phyloP scores from a whole-genome alignment of 1,140 invertebrate species.

The Drosophila ercepeae region DNA sequence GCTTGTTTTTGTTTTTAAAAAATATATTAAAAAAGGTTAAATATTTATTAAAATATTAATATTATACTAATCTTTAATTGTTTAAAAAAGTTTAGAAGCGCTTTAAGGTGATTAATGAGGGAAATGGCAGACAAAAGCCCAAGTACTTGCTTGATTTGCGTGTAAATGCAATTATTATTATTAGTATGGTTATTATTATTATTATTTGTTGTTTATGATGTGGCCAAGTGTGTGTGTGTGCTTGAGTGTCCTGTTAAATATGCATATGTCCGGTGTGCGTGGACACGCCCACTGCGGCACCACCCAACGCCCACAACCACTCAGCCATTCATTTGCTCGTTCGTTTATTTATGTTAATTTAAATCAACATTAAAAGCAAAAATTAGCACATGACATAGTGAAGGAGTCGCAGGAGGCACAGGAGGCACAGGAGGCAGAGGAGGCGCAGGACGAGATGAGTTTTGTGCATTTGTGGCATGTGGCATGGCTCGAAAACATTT shows the following conservation, averaged over 20 bases:
- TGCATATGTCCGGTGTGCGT: slow-evolving; percentile 44
- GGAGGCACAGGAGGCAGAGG: neutral
- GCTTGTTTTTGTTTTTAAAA: neutral
- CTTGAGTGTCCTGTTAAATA: slow-evolving; percentile 29
- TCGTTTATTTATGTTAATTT: slow-evolving; percentile 65
- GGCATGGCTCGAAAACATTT: slow-evolving; percentile 50
- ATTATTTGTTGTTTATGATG: slow-evolving; percentile 44
- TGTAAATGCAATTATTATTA: slow-evolving; percentile 45
- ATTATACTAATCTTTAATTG: too few relatives aligned
- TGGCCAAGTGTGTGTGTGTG: slow-evolving; percentile 13
- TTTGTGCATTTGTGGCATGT: slow-evolving; percentile 41
- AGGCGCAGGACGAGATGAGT: slow-evolving; percentile 32
- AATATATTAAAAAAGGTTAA: neutral
- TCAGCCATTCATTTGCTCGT: slow-evolving; percentile 47
- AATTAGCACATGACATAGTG: slow-evolving; percentile 59
- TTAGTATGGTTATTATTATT: slow-evolving; percentile 38
- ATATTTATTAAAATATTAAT: neutral
- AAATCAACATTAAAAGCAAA: slow-evolving; percentile 65
- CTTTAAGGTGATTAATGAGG: slow-evolving; percentile 46
- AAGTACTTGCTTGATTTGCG: slow-evolving; percentile 20
- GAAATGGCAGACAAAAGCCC: slow-evolving; percentile 9
- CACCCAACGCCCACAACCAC: slow-evolving; percentile 7
- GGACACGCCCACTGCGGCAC: slow-evolving; percentile 24
- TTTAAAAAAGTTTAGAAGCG: too few relatives aligned
- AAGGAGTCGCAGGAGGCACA: slow-evolving; percentile 1